A percentile compares a stretch with the other conserved stretches of the same genome.
Evolutionary conservation across 2,888 invertebrate genomes (phyloP).

Genomic region (Tiliacea citrago): DNA sequence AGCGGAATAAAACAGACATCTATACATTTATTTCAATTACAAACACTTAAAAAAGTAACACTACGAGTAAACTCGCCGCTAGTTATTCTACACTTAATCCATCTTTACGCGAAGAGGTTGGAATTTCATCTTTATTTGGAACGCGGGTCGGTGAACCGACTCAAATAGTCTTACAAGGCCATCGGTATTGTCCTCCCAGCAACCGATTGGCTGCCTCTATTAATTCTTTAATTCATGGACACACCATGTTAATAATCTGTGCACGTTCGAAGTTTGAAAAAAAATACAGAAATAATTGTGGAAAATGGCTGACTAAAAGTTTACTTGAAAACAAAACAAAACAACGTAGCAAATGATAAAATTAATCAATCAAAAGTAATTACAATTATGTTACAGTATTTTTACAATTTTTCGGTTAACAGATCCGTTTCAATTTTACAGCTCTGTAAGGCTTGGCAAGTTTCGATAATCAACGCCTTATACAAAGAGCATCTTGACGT

Average conservation of each 20-base stretch:
- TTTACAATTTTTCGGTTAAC: conserved; percentile 5
- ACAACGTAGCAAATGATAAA: background rate
- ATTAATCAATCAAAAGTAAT: conserved; percentile 8
- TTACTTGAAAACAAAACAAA: conserved; percentile 6
- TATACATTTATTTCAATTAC: background rate
- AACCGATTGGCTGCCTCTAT: conserved; percentile 64
- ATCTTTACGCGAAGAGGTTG: conserved; percentile 66
- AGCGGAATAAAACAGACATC: background rate
- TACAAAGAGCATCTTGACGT: conserved; percentile 8
- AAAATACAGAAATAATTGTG: background rate
- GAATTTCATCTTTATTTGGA: conserved; percentile 80
- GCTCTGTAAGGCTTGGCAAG: conserved; percentile 12
- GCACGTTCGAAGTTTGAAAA: conserved; percentile 40
- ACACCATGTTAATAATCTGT: conserved; percentile 33
- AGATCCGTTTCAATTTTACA: conserved; percentile 31
- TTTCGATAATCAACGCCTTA: conserved; percentile 12
- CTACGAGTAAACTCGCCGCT: conserved; percentile 29
- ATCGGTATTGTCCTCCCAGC: conserved; percentile 77
- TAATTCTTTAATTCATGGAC: conserved; percentile 57
- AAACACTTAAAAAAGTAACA: conserved; percentile 20
- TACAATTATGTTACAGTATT: conserved; percentile 11
- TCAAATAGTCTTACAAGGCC: conserved; percentile 79
- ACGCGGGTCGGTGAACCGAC: conserved; percentile 76
- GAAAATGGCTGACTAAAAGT: background rate
- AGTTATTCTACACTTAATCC: conserved; percentile 61